Conservation (phyloP, 2,888 invertebrate species). For the Orchestes rusci region DNA sequence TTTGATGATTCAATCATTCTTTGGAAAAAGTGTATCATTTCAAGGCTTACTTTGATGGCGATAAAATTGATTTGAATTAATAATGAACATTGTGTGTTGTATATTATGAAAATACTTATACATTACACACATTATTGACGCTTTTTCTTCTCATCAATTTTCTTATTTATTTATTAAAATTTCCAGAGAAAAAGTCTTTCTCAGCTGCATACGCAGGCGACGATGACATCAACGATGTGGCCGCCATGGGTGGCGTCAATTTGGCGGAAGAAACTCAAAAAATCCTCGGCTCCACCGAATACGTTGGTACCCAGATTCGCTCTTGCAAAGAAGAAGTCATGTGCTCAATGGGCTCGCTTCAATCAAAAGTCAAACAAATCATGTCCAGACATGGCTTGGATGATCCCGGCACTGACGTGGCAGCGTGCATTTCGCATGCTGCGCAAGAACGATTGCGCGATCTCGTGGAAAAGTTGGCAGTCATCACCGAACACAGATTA, state of each 20-base stretch:
- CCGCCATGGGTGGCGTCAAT: constrained; percentile 98
- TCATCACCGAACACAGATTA: constrained; percentile 90
- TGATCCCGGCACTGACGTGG: constrained; percentile 78
- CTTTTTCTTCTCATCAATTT: no score
- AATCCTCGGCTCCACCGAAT: constrained; percentile 77
- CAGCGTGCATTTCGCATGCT: constrained; percentile 86
- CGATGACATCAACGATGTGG: constrained; percentile 97
- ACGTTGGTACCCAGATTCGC: constrained; percentile 67
- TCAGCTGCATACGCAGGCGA: constrained; percentile 52
- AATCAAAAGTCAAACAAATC: constrained; percentile 53
- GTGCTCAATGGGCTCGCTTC: constrained; percentile 69
- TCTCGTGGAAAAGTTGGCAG: constrained; percentile 82
- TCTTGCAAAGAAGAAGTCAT: constrained; percentile 93
- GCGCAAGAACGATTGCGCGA: constrained; percentile 89
- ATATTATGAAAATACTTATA: no score
- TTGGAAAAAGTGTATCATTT: no score
- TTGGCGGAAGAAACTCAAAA: constrained; percentile 92
- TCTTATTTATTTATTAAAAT: no score
- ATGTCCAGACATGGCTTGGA: constrained; percentile 73
- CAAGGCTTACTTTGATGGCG: no score
- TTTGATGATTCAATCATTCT: no score
- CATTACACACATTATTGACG: no score
- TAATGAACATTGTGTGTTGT: no score
- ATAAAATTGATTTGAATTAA: no score
- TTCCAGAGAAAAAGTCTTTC: constrained; percentile 57